These are phyloP conservation scores for Odocoileus virginianus DNA, from an alignment of 2,113 vertebrate genomes.

Conservation along the genomic window DNA sequence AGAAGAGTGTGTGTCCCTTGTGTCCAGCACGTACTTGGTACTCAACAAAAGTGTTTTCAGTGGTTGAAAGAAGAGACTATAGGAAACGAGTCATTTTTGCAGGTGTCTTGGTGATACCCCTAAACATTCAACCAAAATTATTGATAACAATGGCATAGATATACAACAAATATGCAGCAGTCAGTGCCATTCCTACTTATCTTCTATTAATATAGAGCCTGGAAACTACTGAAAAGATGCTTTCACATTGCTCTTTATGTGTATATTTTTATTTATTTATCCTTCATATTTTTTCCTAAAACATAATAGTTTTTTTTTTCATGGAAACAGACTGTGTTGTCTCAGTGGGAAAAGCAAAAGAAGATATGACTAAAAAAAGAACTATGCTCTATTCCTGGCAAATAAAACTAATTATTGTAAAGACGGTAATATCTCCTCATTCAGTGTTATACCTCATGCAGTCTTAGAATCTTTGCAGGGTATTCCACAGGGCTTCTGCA, in stretches of 20 bases:
- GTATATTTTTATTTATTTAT: slow-evolving; percentile 12
- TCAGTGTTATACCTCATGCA: not conserved
- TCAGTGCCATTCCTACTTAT: not conserved
- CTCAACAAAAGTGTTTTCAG: not conserved
- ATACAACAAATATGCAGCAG: not conserved
- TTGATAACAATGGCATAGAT: not conserved
- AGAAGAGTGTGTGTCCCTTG: not conserved
- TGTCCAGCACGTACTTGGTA: not conserved
- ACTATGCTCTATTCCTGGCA: not conserved
- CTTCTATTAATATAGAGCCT: not conserved
- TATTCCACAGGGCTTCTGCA: not conserved
- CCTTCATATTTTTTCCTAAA: not conserved
- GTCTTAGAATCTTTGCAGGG: not conserved
- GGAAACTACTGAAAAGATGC: not conserved
- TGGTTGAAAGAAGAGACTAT: not conserved
- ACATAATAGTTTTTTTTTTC: not conserved
- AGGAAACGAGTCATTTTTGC: not conserved
- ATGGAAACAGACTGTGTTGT: not conserved
- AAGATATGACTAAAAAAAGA: not conserved
- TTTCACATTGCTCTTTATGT: not conserved
- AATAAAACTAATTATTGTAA: not conserved
- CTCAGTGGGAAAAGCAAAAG: not conserved
- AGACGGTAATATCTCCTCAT: not conserved
- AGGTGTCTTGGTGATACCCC: not conserved
- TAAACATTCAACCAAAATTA: not conserved